These are phyloP conservation scores for Trachelus iudaicus DNA, from an alignment of 2,888 invertebrate genomes.

Conservation along the genomic window DNA sequence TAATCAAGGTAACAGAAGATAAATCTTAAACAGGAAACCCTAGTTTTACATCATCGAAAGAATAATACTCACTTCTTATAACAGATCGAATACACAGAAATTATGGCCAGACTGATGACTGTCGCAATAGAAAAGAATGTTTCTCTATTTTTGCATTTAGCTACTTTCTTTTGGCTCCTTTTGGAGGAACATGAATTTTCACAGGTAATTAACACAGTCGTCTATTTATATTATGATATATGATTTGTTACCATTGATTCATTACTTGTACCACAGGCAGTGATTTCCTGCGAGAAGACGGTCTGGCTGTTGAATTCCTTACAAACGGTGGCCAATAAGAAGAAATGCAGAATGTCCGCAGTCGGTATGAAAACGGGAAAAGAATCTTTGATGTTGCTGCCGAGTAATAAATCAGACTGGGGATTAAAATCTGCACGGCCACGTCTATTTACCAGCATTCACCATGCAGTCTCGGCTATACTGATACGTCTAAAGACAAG, in stretches of 20 bases:
- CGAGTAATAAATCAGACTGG: slow-evolving; percentile 48
- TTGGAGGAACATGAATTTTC: slow-evolving; percentile 38
- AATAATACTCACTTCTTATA: slow-evolving; percentile 38
- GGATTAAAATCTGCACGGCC: slow-evolving; percentile 38
- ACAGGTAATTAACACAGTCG: slow-evolving; percentile 18
- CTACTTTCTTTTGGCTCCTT: slow-evolving; percentile 54
- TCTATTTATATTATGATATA: too few species aligned
- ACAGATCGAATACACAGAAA: slow-evolving; percentile 71
- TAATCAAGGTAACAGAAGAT: slow-evolving; percentile 69
- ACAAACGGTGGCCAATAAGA: slow-evolving; percentile 25
- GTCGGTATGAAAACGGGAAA: slow-evolving; percentile 4
- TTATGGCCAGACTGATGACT: slow-evolving; percentile 72
- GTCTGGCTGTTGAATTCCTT: slow-evolving; percentile 14
- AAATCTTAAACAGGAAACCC: neutral
- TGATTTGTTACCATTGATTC: too few species aligned
- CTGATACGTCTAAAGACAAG: slow-evolving; percentile 26
- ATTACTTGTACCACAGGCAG: slow-evolving; percentile 13
- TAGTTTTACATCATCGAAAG: neutral
- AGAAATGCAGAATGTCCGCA: slow-evolving; percentile 14
- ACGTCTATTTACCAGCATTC: slow-evolving; percentile 35
- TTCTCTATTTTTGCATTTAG: slow-evolving; percentile 44
- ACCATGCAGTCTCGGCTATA: slow-evolving; percentile 34
- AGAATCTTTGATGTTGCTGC: slow-evolving; percentile 27
- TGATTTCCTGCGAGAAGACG: slow-evolving; percentile 17
- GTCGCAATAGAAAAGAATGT: slow-evolving; percentile 35